Base-by-base conservation (phyloP, 2,797 vertebrate species). In the Halcyon badia region DNA sequence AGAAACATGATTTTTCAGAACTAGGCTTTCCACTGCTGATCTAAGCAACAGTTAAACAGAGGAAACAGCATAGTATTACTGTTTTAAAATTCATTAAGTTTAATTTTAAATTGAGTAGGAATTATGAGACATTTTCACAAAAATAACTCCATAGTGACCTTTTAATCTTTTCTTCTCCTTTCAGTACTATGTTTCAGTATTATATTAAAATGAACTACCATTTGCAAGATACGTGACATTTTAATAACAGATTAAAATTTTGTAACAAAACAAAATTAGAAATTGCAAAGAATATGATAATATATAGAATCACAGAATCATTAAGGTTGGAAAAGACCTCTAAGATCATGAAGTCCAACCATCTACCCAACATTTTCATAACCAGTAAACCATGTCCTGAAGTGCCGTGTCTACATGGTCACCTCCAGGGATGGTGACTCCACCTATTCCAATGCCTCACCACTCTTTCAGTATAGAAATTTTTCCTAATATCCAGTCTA, bases 41-140 rank as follows among this genome's bases (percentile, higher is more conserved):
- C 48, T 64, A 31, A 35, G 46, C 54, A 42, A 64, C 52, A 60
- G 16, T 35, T 89, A 46, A 77, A 31, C 19, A 70, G 44, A 80
- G 24, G 39, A n/a, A 94, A 80, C 18, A 75, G 35, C 64, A 65
- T 3, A 92, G 17, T 22, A 37, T 62, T 58, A 37, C 31, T 70
- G 30, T 51, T 92, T 60, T 35, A 89, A 87, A 92, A 89, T 68
- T 46, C 3, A 62, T 60, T 77, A 48, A 24, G 33, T 82, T 92
- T 52, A 37, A 85, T 87, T 89, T 94, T 60, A 35, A 90, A 89
- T 57, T 52, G 4, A 4, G 46, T 35, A 70, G 60, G 42, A 93
- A 84, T 77, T 44, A 66, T 12, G n/a, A 81, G 54, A 69, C 57
- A 41, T 91, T 96, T 91, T 46, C 71, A 81, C 24, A 89, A 94